phyloP scores from a whole-genome alignment of 2,888 invertebrate genomes.

The Mimumesa dahlbomi region DNA sequence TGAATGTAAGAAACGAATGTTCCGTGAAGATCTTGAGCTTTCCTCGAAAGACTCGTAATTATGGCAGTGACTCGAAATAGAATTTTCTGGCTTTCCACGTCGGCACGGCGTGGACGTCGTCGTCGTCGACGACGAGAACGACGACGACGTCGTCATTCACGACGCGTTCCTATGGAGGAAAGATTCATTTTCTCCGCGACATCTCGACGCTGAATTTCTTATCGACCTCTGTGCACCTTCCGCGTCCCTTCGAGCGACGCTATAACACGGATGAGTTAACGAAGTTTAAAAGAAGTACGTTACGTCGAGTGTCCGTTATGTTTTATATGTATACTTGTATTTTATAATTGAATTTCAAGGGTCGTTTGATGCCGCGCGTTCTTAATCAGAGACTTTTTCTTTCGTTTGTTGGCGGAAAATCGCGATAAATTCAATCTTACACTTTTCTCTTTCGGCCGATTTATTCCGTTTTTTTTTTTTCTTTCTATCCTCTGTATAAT shows the following conservation, averaged over 20 bases:
- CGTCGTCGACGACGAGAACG: background rate
- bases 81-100: slow-evolving; percentile 28
- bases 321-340: too few relatives aligned
- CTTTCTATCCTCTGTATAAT: too few relatives aligned
- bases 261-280: slow-evolving; percentile 22
- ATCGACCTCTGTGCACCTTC: background rate
- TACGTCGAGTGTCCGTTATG: slow-evolving; percentile 19
- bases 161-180: slow-evolving; percentile 9
- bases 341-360: slow-evolving; percentile 29
- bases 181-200: slow-evolving; percentile 18
- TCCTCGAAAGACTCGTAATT: slow-evolving; percentile 42
- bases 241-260: background rate
- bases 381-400: slow-evolving; percentile 20
- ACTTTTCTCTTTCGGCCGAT: too few relatives aligned
- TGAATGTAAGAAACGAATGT: slow-evolving; percentile 13
- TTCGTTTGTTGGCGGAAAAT: background rate
- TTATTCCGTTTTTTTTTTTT: too few relatives aligned
- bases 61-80: slow-evolving; percentile 9
- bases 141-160: slow-evolving; percentile 14
- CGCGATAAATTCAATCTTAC: too few relatives aligned
- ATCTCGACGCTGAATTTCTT: slow-evolving; percentile 6
- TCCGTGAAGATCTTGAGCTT: background rate
- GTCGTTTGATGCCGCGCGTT: slow-evolving; percentile 21
- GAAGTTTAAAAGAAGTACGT: slow-evolving; percentile 29
- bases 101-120: background rate